Evolutionary conservation across 2,888 invertebrate genomes (phyloP).

Genomic region (Sphaeridia pumilis): DNA sequence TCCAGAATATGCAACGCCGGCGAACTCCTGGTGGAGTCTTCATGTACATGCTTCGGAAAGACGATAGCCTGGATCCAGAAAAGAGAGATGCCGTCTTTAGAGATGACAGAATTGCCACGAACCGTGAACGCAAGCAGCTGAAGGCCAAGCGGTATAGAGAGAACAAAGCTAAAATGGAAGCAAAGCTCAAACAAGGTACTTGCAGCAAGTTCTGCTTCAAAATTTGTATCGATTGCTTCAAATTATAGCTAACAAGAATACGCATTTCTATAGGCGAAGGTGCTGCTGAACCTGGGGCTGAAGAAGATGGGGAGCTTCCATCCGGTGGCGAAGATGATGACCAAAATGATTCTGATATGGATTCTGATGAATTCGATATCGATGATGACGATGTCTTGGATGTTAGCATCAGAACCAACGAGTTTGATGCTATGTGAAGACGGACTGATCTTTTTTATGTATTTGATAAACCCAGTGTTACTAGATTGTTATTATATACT

Average conservation of each 20-base stretch:
- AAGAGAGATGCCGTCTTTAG: constrained; percentile 27
- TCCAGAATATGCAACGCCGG: constrained; percentile 40
- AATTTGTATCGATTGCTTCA: background rate
- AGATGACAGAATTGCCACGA: constrained; percentile 17
- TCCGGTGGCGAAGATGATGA: background rate
- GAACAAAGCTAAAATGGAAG: constrained; percentile 14
- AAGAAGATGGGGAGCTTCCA: constrained; percentile 8
- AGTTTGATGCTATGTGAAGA: background rate
- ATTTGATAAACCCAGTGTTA: no score
- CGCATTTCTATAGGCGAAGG: no score
- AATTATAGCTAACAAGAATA: background rate
- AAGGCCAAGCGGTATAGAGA: constrained; percentile 7
- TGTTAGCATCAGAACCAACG: background rate
- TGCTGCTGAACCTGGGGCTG: no score
- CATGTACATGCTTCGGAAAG: constrained; percentile 39
- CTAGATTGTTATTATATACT: no score
- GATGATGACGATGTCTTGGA: background rate
- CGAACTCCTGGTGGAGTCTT: constrained; percentile 43
- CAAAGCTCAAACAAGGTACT: constrained; percentile 1
- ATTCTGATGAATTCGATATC: constrained; percentile 6
- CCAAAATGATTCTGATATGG: background rate
- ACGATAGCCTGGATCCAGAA: constrained; percentile 22
- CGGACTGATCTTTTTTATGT: no score
- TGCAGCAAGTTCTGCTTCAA: no score
- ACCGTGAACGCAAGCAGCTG: constrained; percentile 14